These are phyloP conservation scores for Cossypha heuglini DNA, from an alignment of 2,797 vertebrate genomes.

Conservation along the genomic window DNA sequence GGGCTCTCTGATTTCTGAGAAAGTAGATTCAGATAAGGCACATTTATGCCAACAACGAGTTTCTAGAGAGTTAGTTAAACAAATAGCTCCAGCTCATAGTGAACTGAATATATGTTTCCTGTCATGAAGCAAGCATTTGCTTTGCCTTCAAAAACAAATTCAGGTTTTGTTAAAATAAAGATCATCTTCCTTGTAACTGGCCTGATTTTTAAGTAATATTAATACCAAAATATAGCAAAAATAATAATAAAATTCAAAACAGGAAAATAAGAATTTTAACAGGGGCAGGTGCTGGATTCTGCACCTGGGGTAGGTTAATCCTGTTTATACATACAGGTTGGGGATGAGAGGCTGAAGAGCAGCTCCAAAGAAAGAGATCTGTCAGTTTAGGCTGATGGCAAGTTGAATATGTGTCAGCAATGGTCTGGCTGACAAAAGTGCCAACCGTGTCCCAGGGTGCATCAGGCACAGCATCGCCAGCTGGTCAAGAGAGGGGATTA, in stretches of 20 bases:
- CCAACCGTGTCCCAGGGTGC: rapidly evolving
- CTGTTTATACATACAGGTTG: rapidly evolving
- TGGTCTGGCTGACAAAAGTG: background rate
- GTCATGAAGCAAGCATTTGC: background rate
- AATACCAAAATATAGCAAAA: background rate
- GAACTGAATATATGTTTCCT: background rate
- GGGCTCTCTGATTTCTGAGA: background rate
- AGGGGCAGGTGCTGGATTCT: background rate
- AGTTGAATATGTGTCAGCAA: background rate
- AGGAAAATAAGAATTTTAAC: background rate
- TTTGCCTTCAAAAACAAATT: background rate
- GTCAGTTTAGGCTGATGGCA: background rate
- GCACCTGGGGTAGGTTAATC: rapidly evolving
- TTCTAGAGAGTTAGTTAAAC: background rate
- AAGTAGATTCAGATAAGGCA: background rate
- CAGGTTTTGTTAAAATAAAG: background rate
- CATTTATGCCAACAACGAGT: background rate
- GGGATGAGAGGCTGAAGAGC: rapidly evolving
- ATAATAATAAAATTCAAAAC: background rate
- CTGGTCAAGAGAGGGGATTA: rapidly evolving
- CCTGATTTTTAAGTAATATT: background rate
- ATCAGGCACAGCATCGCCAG: rapidly evolving
- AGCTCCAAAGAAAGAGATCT: background rate
- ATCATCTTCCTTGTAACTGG: background rate
- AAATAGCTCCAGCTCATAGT: background rate